phyloP scores from a whole-genome alignment of 2,888 invertebrate species.

The Nemotelus pantherinus region DNA sequence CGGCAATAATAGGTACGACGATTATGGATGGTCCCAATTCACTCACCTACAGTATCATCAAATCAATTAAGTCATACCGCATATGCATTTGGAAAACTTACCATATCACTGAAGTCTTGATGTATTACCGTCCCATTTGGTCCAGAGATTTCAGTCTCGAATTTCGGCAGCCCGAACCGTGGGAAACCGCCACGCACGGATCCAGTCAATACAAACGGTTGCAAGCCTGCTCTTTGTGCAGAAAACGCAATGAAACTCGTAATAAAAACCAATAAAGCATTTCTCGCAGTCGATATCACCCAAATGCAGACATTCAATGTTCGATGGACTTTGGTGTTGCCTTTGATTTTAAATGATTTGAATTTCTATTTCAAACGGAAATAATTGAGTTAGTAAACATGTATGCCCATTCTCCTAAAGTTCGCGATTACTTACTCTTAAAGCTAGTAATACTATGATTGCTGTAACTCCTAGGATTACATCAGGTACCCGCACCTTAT shows the following conservation, averaged over 20 bases:
- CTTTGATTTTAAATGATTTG: conserved; percentile 71
- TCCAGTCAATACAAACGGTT: conserved; percentile 80
- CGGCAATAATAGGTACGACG: conserved; percentile 88
- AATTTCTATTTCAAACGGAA: conserved; percentile 71
- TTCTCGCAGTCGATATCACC: conserved; percentile 83
- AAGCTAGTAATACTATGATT: conserved; percentile 75
- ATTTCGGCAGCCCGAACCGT: conserved; percentile 74
- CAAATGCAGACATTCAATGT: conserved; percentile 72
- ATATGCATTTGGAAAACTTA: conserved; percentile 39
- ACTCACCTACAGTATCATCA: conserved; percentile 66
- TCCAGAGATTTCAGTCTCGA: conserved; percentile 68
- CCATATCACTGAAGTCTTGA: conserved; percentile 60
- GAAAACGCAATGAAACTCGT: conserved; percentile 71
- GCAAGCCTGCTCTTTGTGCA: conserved; percentile 66
- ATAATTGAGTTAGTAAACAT: conserved; percentile 55
- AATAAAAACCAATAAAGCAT: conserved; percentile 81
- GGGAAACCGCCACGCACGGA: conserved; percentile 77
- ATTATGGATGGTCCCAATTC: conserved; percentile 86
- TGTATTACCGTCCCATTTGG: conserved; percentile 57
- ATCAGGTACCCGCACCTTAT: conserved; percentile 75
- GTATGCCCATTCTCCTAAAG: background rate
- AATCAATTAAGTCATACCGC: background rate
- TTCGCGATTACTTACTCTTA: conserved; percentile 71
- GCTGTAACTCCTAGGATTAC: conserved; percentile 77
- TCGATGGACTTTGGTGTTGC: conserved; percentile 63